Percentiles rank a stretch among this genome's conserved stretches.
phyloP scores from a whole-genome alignment of 2,113 vertebrate species.

The Bungarus multicinctus region DNA sequence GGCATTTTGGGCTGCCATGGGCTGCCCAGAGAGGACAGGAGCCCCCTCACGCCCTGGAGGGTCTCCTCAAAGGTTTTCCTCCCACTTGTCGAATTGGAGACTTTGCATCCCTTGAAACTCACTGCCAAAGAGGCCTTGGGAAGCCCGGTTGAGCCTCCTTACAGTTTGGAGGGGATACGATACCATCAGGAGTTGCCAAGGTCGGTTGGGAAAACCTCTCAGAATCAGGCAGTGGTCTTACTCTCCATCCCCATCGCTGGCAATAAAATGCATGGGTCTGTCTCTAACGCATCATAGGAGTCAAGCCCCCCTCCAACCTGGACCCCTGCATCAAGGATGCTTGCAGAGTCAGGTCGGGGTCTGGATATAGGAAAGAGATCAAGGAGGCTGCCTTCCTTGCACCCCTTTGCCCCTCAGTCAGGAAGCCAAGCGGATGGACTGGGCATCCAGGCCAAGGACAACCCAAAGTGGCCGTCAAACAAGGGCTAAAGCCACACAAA shows the following conservation, averaged over 20 bases:
- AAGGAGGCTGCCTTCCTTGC: neutral
- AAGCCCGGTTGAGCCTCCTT: neutral
- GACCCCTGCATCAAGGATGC: neutral
- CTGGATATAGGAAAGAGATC: neutral
- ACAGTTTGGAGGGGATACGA: neutral
- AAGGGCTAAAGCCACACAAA: neutral
- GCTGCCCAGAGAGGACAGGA: neutral
- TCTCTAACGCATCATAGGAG: neutral
- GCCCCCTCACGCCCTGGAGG: neutral
- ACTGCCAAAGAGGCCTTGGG: neutral
- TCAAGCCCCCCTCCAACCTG: neutral
- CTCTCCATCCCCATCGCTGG: neutral
- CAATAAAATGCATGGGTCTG: neutral
- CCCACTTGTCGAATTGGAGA: no score
- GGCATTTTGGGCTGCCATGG: neutral
- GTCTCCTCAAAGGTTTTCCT: no score
- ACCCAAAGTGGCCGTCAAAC: neutral
- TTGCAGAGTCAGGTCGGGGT: neutral
- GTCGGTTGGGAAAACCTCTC: neutral
- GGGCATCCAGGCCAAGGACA: neutral
- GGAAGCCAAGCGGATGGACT: neutral
- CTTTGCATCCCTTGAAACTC: neutral
- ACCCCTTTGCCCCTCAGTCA: neutral
- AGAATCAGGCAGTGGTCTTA: neutral
- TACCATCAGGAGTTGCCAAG: neutral